Evolutionary conservation across 2,113 vertebrate genomes (phyloP), one percentile per base, ranked within the genome.

Genomic region (rat (Rattus norvegicus)): DNA sequence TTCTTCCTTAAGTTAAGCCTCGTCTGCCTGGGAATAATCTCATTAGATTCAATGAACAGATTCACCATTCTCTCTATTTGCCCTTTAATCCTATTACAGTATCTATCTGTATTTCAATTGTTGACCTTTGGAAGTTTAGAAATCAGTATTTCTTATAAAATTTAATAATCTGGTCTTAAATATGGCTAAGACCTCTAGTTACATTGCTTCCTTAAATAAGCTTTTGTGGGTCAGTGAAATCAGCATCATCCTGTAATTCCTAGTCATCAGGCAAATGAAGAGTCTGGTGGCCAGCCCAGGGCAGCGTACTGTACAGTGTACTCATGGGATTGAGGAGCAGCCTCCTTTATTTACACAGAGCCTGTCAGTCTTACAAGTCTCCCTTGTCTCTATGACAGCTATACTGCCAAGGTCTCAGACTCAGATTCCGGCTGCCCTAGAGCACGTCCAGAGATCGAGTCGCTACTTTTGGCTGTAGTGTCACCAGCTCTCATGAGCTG

Each of bases 81-180:
- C 98, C 98, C 97, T 98, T 96, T 98, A 99, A 98, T 98, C 98
- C 97, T 91, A 97, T 98, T 98, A 93, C 72, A 95, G 92, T 86
- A 93, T 96, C 97, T 97, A 97, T 96, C 97, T 97, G 94, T 96
- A 95, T 97, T 97, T 97, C 94, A 97, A 93, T 97, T 98, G 87
- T 84, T 93, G 94, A 92, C 84, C 95, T 97, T 96, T 97, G 96
- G 33, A 91, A 92, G 87, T 85, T 92, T 88, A 73, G 94, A 93
- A 97, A 85, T 93, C 65, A 93, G 88, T 73, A 88, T 94, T 96
- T 95, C 90, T 91, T 81, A 52, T 30, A 88, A 94, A 94, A 96
- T 81, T 96, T 95, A 95, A 97, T 97, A 96, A 77, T 80, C 80
- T 59, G 73, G 30, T 81, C 85, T 94, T 94, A 92, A 96, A 91